Conservation (phyloP, 1,140 invertebrate species). For the Arion vulgaris region DNA sequence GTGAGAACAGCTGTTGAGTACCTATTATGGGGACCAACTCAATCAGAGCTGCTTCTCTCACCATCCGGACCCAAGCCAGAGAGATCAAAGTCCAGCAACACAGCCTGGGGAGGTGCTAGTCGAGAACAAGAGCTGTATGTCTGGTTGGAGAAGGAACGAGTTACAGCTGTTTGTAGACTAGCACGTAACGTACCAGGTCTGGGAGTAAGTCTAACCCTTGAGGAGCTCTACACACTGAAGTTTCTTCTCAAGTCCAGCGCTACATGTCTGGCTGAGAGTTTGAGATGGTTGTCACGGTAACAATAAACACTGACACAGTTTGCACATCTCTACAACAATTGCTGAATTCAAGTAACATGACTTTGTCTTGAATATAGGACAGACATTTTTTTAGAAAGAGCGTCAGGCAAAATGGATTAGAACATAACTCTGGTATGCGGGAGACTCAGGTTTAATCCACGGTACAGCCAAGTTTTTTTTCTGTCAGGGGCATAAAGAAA, state of each 20-base stretch:
- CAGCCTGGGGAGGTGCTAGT: slow-evolving; percentile 25
- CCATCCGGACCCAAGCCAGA: not conserved
- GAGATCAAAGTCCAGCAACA: not conserved
- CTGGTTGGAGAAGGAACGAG: slow-evolving; percentile 64
- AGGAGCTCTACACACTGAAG: slow-evolving; percentile 65
- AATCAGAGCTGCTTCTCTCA: slow-evolving; percentile 38
- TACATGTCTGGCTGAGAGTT: slow-evolving; percentile 60
- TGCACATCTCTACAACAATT: no score
- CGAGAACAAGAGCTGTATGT: slow-evolving; percentile 63
- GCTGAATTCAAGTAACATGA: no score
- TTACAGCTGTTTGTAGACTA: slow-evolving; percentile 53
- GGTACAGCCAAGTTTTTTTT: no score
- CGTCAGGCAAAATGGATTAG: no score
- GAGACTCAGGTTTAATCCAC: no score
- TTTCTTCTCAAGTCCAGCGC: slow-evolving; percentile 66
- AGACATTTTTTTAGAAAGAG: no score
- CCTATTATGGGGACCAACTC: slow-evolving; percentile 62
- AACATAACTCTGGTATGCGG: no score
- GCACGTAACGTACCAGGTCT: slow-evolving; percentile 48
- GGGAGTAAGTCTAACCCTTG: slow-evolving; percentile 44
- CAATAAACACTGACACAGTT: no score
- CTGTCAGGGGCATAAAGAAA: no score
- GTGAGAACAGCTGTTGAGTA: slow-evolving; percentile 62
- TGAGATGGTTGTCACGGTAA: slow-evolving; percentile 43
- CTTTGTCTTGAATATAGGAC: no score